phyloP scores from a whole-genome alignment of 2,797 vertebrate species.

The Rhadinocentrus ornatus region DNA sequence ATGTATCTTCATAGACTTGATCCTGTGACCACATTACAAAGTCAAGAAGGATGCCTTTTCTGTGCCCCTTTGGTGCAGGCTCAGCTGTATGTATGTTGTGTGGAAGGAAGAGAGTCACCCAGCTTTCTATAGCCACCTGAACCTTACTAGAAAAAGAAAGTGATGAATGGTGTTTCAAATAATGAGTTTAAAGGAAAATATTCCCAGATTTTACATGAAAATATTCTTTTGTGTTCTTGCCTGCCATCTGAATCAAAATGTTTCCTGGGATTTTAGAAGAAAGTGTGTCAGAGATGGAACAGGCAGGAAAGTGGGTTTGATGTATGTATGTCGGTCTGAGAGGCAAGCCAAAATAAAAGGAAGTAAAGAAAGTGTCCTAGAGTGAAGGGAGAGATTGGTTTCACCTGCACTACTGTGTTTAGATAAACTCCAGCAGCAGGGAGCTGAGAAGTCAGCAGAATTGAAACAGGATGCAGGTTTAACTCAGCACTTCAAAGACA shows the following conservation, averaged over 20 bases:
- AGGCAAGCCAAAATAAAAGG: constrained; percentile 23
- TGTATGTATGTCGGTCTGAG: constrained; percentile 9
- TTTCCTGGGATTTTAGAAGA: constrained; percentile 24
- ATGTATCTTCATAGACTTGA: constrained; percentile 1
- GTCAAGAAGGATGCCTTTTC: constrained; percentile 30
- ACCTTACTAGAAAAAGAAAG: constrained; percentile 32
- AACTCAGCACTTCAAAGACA: constrained; percentile 59
- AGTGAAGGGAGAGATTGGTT: constrained; percentile 59
- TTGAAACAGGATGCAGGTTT: constrained; percentile 57
- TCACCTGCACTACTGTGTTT: constrained; percentile 63
- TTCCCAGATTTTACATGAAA: constrained; percentile 26
- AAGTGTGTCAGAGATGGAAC: constrained; percentile 33
- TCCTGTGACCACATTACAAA: constrained; percentile 24
- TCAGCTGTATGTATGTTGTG: constrained; percentile 57
- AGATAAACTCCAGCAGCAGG: constrained; percentile 61
- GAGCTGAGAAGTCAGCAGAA: constrained; percentile 62
- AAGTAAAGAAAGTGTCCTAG: constrained; percentile 34
- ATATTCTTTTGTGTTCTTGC: constrained; percentile 20
- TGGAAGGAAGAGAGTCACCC: constrained; percentile 36
- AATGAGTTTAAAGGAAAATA: constrained; percentile 32
- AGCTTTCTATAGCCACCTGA: constrained; percentile 61
- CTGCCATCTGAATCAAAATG: constrained; percentile 51
- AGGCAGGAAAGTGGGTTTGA: background rate
- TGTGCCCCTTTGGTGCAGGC: constrained; percentile 10
- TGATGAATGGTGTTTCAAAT: constrained; percentile 32